These are phyloP conservation scores for Rhabdornis inornatus DNA, from an alignment of 2,113 vertebrate genomes.

Conservation along the genomic window DNA sequence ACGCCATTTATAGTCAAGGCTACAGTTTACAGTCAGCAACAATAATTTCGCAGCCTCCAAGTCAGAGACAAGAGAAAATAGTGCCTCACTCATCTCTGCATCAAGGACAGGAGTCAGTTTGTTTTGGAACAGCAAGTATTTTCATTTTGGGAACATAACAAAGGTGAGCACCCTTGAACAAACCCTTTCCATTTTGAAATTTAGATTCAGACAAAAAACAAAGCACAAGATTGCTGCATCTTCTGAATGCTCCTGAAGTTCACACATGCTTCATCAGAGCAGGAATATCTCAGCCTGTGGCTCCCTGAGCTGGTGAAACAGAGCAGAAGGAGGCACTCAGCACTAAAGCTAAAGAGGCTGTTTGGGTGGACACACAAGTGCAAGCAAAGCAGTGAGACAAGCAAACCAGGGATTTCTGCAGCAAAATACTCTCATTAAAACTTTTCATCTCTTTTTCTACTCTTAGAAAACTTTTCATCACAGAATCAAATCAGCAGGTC, in stretches of 20 bases:
- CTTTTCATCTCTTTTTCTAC: neutral
- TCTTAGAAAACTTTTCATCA: neutral
- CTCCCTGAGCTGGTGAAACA: neutral
- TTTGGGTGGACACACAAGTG: neutral
- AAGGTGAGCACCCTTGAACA: constrained; percentile 19
- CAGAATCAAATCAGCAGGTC: neutral
- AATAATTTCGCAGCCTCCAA: neutral
- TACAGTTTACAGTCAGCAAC: neutral
- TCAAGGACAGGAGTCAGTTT: constrained; percentile 7
- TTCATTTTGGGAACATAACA: neutral
- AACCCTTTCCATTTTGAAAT: neutral
- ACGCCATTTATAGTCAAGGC: neutral
- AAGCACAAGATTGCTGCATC: neutral
- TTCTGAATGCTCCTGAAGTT: neutral
- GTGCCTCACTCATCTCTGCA: neutral
- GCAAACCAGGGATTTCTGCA: neutral
- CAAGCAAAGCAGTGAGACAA: neutral
- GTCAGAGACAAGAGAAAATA: neutral
- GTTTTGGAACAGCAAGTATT: neutral
- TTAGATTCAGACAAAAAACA: neutral
- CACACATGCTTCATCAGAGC: neutral
- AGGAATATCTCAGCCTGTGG: neutral
- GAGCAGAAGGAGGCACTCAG: neutral
- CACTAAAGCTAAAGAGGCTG: neutral
- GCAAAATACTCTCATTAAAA: neutral